Evolutionary conservation across 2,888 invertebrate genomes (phyloP).

Genomic region (Caenorhabditis panamensis): DNA sequence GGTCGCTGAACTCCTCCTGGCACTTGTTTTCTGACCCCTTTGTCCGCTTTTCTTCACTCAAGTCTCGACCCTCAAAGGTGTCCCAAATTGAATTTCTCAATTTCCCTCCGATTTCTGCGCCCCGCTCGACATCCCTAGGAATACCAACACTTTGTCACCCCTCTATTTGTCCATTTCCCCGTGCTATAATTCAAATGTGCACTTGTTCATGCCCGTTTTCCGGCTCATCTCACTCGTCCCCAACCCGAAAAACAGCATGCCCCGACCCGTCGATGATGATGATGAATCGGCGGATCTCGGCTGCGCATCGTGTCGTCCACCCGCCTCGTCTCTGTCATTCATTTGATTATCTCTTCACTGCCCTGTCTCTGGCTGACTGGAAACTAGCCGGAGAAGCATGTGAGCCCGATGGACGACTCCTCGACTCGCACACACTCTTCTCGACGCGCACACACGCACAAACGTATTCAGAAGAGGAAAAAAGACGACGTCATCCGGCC

Average conservation of each 20-base stretch:
- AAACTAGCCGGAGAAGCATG: slow-evolving; percentile 49
- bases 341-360: slow-evolving; percentile 55
- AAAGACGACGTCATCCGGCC: slow-evolving; percentile 53
- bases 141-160: too few species aligned
- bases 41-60: background rate
- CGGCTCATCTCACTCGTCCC: slow-evolving; percentile 31
- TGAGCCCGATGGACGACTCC: slow-evolving; percentile 37
- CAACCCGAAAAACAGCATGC: slow-evolving; percentile 27
- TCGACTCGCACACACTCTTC: slow-evolving; percentile 24
- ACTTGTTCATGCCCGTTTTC: background rate
- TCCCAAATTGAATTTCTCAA: slow-evolving; percentile 1
- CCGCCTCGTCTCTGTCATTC: slow-evolving; percentile 44
- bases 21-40: slow-evolving; percentile 17
- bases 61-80: slow-evolving; percentile 9
- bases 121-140: too few species aligned
- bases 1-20: slow-evolving; percentile 5
- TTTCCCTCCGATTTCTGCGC: background rate
- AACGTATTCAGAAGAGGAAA: slow-evolving; percentile 42
- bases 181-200: background rate
- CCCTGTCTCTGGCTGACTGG: slow-evolving; percentile 29
- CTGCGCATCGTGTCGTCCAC: slow-evolving; percentile 29
- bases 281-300: slow-evolving; percentile 42
- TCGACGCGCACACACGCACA: slow-evolving; percentile 4
- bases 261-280: slow-evolving; percentile 35
- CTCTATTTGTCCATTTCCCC: too few species aligned